Percentiles rank a stretch among this genome's conserved stretches.
These are phyloP conservation scores for Neodon shergylaensis DNA, from an alignment of 2,113 vertebrate genomes.

Conservation along the genomic window DNA sequence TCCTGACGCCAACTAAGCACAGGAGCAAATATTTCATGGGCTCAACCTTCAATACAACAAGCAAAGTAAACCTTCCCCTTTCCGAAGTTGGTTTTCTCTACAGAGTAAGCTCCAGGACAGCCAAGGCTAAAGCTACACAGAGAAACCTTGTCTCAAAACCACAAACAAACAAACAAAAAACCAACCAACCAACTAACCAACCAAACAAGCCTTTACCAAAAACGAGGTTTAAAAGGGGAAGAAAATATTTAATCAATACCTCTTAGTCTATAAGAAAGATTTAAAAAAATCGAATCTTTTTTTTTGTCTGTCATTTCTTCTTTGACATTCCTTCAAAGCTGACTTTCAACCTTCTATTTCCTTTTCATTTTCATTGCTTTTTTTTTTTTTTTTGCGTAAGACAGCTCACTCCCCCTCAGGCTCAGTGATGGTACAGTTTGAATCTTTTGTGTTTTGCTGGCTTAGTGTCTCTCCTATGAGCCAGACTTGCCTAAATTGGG, in stretches of 20 bases:
- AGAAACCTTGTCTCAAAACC: neutral
- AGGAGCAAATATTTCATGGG: neutral
- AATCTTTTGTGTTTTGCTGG: neutral
- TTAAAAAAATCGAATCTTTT: neutral
- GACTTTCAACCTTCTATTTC: constrained; percentile 33
- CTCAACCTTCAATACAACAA: neutral
- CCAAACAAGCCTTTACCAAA: neutral
- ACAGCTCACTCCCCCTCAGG: neutral
- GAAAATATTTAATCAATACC: neutral
- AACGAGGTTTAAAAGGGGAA: neutral
- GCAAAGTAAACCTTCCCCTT: neutral
- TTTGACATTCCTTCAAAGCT: constrained; percentile 45
- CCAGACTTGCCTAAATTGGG: constrained; percentile 18
- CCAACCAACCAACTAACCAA: too few species aligned
- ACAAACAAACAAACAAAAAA: neutral
- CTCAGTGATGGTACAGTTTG: neutral
- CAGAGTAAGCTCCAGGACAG: neutral
- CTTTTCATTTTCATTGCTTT: neutral
- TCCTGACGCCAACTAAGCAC: neutral
- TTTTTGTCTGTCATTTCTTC: neutral
- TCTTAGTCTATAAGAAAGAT: constrained; percentile 28
- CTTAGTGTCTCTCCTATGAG: constrained; percentile 14
- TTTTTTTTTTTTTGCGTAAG: constrained; percentile 42
- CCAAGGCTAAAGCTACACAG: neutral
- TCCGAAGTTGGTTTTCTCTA: neutral